Conservation (phyloP, 2,888 invertebrate species). For the Masnerella sp. region DNA sequence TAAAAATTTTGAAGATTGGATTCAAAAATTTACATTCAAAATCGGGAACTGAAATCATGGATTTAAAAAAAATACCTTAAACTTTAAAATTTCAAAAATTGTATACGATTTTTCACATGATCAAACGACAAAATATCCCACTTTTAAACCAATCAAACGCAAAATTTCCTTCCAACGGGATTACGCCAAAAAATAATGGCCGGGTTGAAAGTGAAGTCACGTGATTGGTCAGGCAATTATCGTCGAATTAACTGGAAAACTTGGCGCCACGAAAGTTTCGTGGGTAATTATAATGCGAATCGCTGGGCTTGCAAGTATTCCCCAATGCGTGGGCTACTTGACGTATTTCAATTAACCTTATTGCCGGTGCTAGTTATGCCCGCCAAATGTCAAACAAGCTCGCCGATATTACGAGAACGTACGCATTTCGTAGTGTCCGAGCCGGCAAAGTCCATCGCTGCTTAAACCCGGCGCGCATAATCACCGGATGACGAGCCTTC, state of each 20-base stretch:
- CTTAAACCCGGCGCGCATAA: slow-evolving; percentile 51
- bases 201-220: too few relatives aligned
- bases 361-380: slow-evolving; percentile 69
- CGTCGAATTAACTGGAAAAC: slow-evolving; percentile 8
- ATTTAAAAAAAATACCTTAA: too few relatives aligned
- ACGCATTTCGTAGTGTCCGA: slow-evolving; percentile 50
- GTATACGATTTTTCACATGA: too few relatives aligned
- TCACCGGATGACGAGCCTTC: slow-evolving; percentile 50
- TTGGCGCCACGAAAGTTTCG: slow-evolving; percentile 8
- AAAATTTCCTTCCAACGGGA: too few relatives aligned
- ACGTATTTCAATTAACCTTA: slow-evolving; percentile 75
- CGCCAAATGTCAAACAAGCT: slow-evolving; percentile 69
- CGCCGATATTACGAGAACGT: slow-evolving; percentile 62
- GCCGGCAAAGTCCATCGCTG: slow-evolving; percentile 53
- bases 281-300: slow-evolving; percentile 26
- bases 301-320: slow-evolving; percentile 64
- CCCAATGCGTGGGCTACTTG: slow-evolving; percentile 69
- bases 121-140: too few relatives aligned
- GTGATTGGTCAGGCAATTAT: slow-evolving; percentile 2
- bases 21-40: too few relatives aligned
- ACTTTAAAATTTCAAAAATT: too few relatives aligned
- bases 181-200: too few relatives aligned
- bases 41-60: too few relatives aligned
- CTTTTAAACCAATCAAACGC: too few relatives aligned
- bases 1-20: too few relatives aligned